These are phyloP conservation scores for Cotesia chilonis DNA, from an alignment of 1,140 invertebrate species.

Conservation along the genomic window DNA sequence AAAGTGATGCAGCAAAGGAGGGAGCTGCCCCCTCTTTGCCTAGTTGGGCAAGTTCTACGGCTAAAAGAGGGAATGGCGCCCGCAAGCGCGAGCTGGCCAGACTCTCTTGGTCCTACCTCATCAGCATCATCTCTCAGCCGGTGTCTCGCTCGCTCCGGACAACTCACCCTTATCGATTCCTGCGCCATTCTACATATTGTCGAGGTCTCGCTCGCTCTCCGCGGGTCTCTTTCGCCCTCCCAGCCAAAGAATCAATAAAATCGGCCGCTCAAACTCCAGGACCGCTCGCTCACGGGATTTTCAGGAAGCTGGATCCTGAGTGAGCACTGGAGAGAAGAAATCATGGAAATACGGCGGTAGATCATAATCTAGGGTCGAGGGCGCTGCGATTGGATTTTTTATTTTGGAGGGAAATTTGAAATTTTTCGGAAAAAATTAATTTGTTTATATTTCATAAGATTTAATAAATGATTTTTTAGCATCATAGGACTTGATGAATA, in stretches of 20 bases:
- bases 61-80: not conserved
- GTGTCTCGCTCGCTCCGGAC: conserved; percentile 31
- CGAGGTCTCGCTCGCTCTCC: not conserved
- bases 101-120: conserved; percentile 20
- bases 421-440: too few relatives aligned
- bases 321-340: not conserved
- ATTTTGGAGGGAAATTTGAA: too few relatives aligned
- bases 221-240: conserved; percentile 31
- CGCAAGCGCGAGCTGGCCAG: conserved; percentile 30
- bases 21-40: not conserved
- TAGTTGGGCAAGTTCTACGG: too few relatives aligned
- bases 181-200: conserved; percentile 61
- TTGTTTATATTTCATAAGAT: too few relatives aligned
- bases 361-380: too few relatives aligned
- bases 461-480: too few relatives aligned
- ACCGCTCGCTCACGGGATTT: not conserved
- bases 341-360: too few relatives aligned
- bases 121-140: conserved; percentile 22
- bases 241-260: conserved; percentile 63
- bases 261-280: conserved; percentile 37
- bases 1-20: too few relatives aligned
- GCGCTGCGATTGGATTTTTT: too few relatives aligned
- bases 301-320: not conserved
- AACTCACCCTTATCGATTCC: conserved; percentile 63
- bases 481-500: too few relatives aligned